Conservation (phyloP, 1,140 invertebrate genomes). For the Psilanteris sp. region DNA sequence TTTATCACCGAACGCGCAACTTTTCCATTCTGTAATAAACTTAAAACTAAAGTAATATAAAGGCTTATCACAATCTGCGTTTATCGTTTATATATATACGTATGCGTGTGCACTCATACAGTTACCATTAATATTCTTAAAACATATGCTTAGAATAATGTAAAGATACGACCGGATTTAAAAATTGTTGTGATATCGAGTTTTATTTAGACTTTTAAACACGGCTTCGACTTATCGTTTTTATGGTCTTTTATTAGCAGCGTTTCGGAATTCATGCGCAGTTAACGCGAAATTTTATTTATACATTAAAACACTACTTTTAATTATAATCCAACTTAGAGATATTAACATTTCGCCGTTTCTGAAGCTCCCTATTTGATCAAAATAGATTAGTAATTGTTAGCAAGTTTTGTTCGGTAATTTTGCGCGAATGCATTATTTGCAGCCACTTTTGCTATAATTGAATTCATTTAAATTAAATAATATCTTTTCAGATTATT, state of each 20-base stretch:
- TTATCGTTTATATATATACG: constrained; percentile 44
- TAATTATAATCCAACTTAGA: neutral
- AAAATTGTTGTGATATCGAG: constrained; percentile 31
- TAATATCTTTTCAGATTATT: no score
- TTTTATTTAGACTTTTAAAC: constrained; percentile 36
- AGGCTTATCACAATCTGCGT: constrained; percentile 59
- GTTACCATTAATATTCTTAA: constrained; percentile 58
- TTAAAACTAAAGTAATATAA: constrained; percentile 62
- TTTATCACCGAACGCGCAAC: constrained; percentile 54
- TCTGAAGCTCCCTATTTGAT: no score
- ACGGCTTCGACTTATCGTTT: constrained; percentile 8
- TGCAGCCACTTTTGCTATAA: no score
- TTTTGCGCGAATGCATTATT: no score
- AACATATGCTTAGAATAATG: constrained; percentile 60
- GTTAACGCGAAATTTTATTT: neutral
- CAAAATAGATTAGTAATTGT: no score
- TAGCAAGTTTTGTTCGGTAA: no score
- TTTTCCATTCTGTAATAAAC: constrained; percentile 61
- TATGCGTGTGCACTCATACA: constrained; percentile 41
- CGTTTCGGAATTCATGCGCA: neutral
- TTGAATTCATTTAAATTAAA: no score
- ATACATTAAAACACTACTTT: neutral
- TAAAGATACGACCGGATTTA: constrained; percentile 47
- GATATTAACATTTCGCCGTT: no score
- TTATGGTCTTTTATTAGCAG: constrained; percentile 16